Evolutionary conservation across 2,888 invertebrate species (phyloP).

Genomic region (Harpalus rufipes): DNA sequence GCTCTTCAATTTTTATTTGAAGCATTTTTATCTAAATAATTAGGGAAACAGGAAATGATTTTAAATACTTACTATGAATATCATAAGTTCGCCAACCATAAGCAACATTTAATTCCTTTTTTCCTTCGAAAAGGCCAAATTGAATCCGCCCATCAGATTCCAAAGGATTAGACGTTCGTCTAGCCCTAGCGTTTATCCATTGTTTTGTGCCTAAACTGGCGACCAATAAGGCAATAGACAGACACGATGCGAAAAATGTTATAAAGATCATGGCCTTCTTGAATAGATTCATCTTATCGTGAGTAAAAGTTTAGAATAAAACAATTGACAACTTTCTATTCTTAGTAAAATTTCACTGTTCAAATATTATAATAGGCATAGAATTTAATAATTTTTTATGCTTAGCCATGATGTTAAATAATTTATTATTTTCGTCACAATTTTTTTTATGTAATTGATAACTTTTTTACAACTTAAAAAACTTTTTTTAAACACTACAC

Average conservation of each 20-base stretch:
- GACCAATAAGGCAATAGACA: constrained; percentile 87
- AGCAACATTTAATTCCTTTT: constrained; percentile 88
- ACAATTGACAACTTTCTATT: constrained; percentile 3
- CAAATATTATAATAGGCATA: no score
- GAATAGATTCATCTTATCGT: constrained; percentile 82
- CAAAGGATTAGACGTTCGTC: constrained; percentile 82
- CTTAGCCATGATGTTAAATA: background rate
- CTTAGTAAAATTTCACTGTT: background rate
- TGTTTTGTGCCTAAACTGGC: constrained; percentile 91
- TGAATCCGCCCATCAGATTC: constrained; percentile 87
- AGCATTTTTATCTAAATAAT: no score
- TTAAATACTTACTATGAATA: constrained; percentile 89
- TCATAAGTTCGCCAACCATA: constrained; percentile 89
- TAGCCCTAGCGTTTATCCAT: constrained; percentile 89
- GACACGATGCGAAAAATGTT: constrained; percentile 89
- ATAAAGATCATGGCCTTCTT: constrained; percentile 89
- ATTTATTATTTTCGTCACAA: no score
- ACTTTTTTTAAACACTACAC: background rate
- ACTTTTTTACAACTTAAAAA: background rate
- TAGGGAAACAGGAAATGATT: no score
- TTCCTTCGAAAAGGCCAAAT: constrained; percentile 93
- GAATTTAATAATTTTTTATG: background rate
- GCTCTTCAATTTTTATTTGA: no score
- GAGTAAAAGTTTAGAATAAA: constrained; percentile 9
- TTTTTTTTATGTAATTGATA: background rate